Conservation (phyloP, 2,888 invertebrate species). For the Cephus pygmeus region DNA sequence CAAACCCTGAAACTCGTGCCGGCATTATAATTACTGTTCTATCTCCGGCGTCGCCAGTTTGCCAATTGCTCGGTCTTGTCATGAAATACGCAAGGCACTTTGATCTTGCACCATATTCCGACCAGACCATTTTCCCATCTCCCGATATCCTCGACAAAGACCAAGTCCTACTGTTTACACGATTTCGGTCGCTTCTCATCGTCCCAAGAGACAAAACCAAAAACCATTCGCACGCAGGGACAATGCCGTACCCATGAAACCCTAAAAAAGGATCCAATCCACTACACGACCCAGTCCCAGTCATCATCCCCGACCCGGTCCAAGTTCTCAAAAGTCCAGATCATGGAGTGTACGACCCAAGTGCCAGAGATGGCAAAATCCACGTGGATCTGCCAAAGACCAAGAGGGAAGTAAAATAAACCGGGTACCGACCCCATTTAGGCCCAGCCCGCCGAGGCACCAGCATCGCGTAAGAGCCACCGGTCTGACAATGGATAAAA, state of each 20-base stretch:
- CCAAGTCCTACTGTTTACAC: not conserved
- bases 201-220: not conserved
- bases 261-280: not conserved
- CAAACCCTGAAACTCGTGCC: conserved; percentile 6
- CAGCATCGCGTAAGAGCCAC: not conserved
- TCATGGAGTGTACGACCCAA: no score
- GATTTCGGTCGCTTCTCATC: not conserved
- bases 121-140: not conserved
- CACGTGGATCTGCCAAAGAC: not conserved
- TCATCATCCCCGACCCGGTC: not conserved
- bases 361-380: not conserved
- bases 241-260: not conserved
- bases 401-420: not conserved
- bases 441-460: no score
- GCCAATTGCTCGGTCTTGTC: conserved; percentile 39
- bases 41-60: conserved; percentile 35
- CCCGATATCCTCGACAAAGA: not conserved
- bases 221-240: not conserved
- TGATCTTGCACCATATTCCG: conserved; percentile 30
- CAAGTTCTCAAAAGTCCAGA: no score
- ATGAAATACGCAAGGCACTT: conserved; percentile 32
- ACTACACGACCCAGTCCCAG: not conserved
- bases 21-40: conserved; percentile 50
- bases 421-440: no score
- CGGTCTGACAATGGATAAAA: not conserved